Percentiles rank a stretch among this genome's conserved stretches.
Evolutionary conservation across 2,888 invertebrate species (phyloP).

Genomic region (Torymus auratus): DNA sequence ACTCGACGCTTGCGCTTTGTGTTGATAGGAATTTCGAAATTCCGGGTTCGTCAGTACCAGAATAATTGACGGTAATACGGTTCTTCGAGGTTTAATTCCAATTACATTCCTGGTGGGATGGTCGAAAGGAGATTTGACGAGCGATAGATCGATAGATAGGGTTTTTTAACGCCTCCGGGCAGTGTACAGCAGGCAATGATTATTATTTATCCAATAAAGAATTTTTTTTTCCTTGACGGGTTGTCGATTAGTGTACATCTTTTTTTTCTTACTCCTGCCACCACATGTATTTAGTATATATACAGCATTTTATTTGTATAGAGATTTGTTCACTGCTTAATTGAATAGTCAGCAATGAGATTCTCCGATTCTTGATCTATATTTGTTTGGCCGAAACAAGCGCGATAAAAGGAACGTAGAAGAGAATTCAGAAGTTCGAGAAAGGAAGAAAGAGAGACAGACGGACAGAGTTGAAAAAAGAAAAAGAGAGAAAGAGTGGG

Average conservation of each 20-base stretch:
- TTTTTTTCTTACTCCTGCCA: too few species aligned
- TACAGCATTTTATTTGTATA: too few species aligned
- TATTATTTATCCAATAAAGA: too few species aligned
- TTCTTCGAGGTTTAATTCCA: slow-evolving; percentile 60
- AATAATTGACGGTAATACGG: slow-evolving; percentile 57
- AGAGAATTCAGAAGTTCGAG: not conserved
- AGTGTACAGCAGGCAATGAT: too few species aligned
- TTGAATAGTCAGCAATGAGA: not conserved
- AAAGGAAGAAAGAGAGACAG: slow-evolving; percentile 9
- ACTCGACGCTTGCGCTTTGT: slow-evolving; percentile 61
- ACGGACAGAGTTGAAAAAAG: too few species aligned
- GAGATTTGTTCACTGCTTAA: not conserved
- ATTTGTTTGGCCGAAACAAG: too few species aligned
- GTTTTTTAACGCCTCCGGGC: too few species aligned
- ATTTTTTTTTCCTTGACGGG: too few species aligned
- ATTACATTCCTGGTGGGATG: slow-evolving; percentile 38
- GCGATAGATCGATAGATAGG: slow-evolving; percentile 23
- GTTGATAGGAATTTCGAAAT: slow-evolving; percentile 40
- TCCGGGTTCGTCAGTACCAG: slow-evolving; percentile 1
- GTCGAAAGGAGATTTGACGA: slow-evolving; percentile 52
- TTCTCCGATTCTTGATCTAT: not conserved
- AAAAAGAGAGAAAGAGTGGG: slow-evolving; percentile 25
- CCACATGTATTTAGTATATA: too few species aligned
- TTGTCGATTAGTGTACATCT: too few species aligned
- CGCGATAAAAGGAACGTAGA: not conserved